Evolutionary conservation across 1,140 invertebrate genomes (phyloP), one percentile per base, ranked within the genome.

Genomic region (Heliconius eleuchia): DNA sequence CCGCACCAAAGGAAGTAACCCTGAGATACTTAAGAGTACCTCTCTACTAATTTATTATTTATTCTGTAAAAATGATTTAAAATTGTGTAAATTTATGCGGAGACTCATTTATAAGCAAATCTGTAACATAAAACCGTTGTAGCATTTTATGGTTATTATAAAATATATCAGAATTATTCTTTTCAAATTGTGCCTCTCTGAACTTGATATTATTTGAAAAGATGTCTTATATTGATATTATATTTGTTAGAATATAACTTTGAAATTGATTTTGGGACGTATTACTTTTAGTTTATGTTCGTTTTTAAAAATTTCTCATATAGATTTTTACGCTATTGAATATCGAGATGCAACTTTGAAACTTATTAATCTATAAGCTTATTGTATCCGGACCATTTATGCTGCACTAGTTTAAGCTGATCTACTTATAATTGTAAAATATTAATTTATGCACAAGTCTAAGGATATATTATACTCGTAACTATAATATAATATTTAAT

Each of bases 1-100:
- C n/a, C n/a, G n/a, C n/a, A n/a, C 77, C 77, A 79, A 55, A 78
- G n/a, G 73, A 52, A 79, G 27, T 74, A 74, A 79, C 70, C 23
- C 13, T 30, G 3, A 13, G 60, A 16, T 66, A 66, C 60, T 66
- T 66, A 30, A 6, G 60, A 27, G 27, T 66, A 66, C 60, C 27
- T 66, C 27, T 66, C 60, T 30, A n/a, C 73, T 55, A 52, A 74
- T 74, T 74, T 74, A 74, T 74, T 74, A 30, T 34, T 74, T 74
- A 74, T 74, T 74, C 3, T 34, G 27, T 30, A 66, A 66, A 66
- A 66, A 66, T 66, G 9, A 66, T 66, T 66, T 66, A 30, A 27
- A 30, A 4, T 66, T 66, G 11, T 66, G n/a, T 66, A 30, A 66
- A 66, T 66, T 66, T 66, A 30, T 66, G 60, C 23, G 27, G 30